These are phyloP conservation scores for Manacus vitellinus DNA, from an alignment of 2,113 vertebrate genomes.

Conservation along the genomic window DNA sequence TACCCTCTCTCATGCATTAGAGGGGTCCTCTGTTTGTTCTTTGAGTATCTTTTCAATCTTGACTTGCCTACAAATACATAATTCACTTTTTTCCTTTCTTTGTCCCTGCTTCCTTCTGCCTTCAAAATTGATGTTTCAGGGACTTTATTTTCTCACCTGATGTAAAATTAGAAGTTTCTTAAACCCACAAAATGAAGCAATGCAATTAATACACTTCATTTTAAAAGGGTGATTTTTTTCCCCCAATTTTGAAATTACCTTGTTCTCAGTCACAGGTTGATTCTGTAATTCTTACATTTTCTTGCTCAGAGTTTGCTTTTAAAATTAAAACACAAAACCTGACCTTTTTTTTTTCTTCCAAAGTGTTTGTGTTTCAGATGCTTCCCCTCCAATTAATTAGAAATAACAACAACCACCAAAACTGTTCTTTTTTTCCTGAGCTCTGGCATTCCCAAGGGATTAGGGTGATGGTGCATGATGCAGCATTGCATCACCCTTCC, in stretches of 20 bases:
- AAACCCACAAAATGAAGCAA: not conserved
- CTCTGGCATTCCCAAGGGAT: not conserved
- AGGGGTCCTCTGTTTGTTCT: not conserved
- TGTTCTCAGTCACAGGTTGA: not conserved
- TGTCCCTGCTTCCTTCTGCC: not conserved
- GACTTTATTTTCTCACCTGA: not conserved
- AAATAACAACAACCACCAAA: not conserved
- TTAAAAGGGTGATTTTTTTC: not conserved
- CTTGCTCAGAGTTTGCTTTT: not conserved
- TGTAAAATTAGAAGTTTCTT: not conserved
- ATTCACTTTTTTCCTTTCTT: not conserved
- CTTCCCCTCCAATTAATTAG: not conserved
- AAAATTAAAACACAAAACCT: not conserved
- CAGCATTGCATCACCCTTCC: not conserved
- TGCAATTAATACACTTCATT: not conserved
- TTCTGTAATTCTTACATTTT: not conserved
- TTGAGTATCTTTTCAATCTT: not conserved
- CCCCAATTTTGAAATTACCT: not conserved
- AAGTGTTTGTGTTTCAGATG: not conserved
- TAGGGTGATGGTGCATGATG: not conserved
- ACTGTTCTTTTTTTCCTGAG: not conserved
- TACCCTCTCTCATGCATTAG: not conserved
- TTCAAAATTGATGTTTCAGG: not conserved
- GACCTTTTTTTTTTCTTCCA: rapidly evolving
- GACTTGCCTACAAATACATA: not conserved